Conservation (phyloP, 2,113 vertebrate genomes). For the Forbesichthys agassizii region DNA sequence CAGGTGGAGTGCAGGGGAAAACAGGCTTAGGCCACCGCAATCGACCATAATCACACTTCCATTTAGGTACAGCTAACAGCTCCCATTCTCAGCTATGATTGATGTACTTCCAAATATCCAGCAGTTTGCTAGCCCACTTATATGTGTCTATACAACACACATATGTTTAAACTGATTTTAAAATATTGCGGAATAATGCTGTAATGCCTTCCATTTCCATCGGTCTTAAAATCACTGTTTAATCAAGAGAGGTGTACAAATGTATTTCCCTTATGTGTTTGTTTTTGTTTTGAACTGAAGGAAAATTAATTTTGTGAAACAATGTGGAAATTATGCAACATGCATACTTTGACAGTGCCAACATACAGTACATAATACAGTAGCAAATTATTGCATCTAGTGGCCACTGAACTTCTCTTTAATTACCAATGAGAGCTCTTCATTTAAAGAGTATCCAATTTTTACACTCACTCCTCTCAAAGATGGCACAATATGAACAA, state of each 20-base stretch:
- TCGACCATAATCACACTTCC: conserved; percentile 68
- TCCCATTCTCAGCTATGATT: conserved; percentile 54
- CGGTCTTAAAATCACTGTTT: background rate
- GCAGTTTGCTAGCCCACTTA: conserved; percentile 56
- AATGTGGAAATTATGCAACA: background rate
- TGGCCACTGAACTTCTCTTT: conserved; percentile 40
- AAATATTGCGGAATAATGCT: conserved; percentile 1
- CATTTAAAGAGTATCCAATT: conserved; percentile 50
- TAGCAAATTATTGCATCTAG: conserved; percentile 24
- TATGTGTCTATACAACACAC: conserved; percentile 33
- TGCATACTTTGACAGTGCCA: background rate
- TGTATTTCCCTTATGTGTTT: background rate
- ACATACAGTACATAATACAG: background rate
- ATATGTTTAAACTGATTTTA: conserved; percentile 27
- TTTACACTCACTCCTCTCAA: conserved; percentile 50
- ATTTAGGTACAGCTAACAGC: conserved; percentile 58
- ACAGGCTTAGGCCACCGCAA: conserved; percentile 54
- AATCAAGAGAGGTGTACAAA: background rate
- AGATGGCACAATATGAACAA: conserved; percentile 61
- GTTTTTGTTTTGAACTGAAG: background rate
- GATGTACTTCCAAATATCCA: conserved; percentile 53
- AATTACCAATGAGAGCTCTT: conserved; percentile 64
- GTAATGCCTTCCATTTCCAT: background rate
- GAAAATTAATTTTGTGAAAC: background rate
- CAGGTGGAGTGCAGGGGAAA: conserved; percentile 56